Evolutionary conservation across 2,888 invertebrate genomes (phyloP).

Genomic region (Lasioglossum oenotherae): DNA sequence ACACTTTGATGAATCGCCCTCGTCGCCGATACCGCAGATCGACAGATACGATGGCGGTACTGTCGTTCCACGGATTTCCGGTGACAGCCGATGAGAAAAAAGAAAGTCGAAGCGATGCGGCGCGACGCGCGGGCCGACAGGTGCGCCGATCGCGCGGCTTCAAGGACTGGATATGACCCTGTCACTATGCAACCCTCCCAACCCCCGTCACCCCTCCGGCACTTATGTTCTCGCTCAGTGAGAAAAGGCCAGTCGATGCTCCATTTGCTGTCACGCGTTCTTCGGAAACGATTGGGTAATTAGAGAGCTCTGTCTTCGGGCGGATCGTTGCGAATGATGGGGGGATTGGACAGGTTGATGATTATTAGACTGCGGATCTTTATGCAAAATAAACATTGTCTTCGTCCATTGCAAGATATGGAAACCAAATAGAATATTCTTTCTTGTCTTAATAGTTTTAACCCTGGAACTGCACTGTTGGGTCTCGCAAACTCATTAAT

Average conservation of each 20-base stretch:
- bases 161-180: constrained; percentile 69
- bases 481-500: too few species aligned
- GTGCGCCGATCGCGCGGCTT: constrained; percentile 67
- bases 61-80: constrained; percentile 72
- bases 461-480: too few species aligned
- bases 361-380: not conserved
- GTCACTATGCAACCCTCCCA: constrained; percentile 52
- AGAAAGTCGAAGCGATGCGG: constrained; percentile 57
- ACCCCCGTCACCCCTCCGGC: constrained; percentile 14
- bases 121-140: constrained; percentile 59
- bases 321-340: not conserved
- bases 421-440: too few species aligned
- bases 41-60: constrained; percentile 75
- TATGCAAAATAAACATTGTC: too few species aligned
- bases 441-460: too few species aligned
- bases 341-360: not conserved
- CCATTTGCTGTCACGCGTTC: constrained; percentile 42
- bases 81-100: constrained; percentile 67
- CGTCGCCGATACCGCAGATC: constrained; percentile 78
- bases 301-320: not conserved
- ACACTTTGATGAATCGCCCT: constrained; percentile 78
- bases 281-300: not conserved
- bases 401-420: too few species aligned
- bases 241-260: constrained; percentile 57
- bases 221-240: constrained; percentile 53